These are phyloP conservation scores for Cepaea nemoralis DNA, from an alignment of 1,140 invertebrate genomes.

Conservation along the genomic window DNA sequence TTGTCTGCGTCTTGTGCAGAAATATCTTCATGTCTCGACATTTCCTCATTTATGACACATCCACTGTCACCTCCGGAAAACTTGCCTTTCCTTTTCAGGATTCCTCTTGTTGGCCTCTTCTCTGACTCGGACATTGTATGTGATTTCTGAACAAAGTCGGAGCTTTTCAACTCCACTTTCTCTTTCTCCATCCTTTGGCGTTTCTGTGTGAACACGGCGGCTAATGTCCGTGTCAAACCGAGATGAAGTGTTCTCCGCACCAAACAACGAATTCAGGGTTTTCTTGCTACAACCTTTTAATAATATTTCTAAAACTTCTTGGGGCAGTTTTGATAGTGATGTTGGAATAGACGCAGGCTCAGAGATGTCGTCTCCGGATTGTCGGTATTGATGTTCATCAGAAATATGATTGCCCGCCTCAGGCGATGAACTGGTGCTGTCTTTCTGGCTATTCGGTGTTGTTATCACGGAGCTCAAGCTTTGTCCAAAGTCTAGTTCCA, in stretches of 20 bases:
- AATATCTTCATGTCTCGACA: neutral
- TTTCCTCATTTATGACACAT: constrained; percentile 55
- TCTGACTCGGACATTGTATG: constrained; percentile 56
- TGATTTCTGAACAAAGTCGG: neutral
- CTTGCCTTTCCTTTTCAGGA: constrained; percentile 67
- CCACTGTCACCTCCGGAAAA: constrained; percentile 64
- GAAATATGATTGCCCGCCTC: neutral
- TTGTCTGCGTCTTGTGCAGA: neutral
- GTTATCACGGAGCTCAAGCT: constrained; percentile 42
- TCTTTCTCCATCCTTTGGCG: neutral
- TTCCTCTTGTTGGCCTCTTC: constrained; percentile 62
- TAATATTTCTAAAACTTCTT: constrained; percentile 12
- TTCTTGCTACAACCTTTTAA: neutral
- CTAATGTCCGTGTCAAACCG: neutral
- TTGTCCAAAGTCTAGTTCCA: constrained; percentile 43
- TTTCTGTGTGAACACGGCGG: neutral
- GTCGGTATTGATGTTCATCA: neutral
- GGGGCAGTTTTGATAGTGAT: neutral
- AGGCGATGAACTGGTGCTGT: constrained; percentile 44
- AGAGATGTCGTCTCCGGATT: neutral
- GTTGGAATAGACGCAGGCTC: no score
- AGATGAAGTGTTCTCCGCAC: neutral
- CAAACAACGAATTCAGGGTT: neutral
- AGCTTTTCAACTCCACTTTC: neutral
- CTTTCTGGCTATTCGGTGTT: constrained; percentile 45